phyloP scores from a whole-genome alignment of 2,888 invertebrate genomes.

The Platypus cylindrus region DNA sequence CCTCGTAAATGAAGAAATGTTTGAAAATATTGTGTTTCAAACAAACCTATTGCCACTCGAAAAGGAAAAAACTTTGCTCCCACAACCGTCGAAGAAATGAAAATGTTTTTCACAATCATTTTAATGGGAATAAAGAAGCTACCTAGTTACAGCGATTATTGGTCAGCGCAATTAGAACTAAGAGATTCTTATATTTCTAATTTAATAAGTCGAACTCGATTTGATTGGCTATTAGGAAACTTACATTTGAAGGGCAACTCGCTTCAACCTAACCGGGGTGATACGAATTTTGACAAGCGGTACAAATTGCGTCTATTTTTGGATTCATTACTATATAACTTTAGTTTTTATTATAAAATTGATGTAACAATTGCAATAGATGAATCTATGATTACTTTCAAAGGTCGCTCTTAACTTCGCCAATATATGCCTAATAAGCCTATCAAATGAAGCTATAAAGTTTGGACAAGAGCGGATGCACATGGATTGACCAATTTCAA shows the following conservation, averaged over 20 bases:
- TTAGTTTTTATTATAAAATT: not conserved
- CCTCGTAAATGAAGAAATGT: not conserved
- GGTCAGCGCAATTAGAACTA: not conserved
- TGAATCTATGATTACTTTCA: not conserved
- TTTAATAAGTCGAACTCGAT: not conserved
- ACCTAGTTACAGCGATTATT: conserved; percentile 1
- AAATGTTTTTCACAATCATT: no score
- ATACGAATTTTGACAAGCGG: not conserved
- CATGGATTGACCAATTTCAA: not conserved
- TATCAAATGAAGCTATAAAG: not conserved
- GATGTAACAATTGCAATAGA: not conserved
- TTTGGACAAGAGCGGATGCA: not conserved
- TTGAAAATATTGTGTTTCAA: not conserved
- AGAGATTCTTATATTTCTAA: not conserved
- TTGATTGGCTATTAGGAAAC: not conserved
- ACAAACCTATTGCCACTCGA: not conserved
- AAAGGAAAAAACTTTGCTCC: not conserved
- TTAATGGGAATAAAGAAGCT: conserved; percentile 4
- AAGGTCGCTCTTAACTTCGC: not conserved
- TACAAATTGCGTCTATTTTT: not conserved
- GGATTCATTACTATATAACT: not conserved
- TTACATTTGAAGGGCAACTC: not conserved
- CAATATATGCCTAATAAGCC: not conserved
- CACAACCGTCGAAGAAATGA: no score
- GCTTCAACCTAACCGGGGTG: not conserved